These are phyloP conservation scores for Lynx canadensis DNA, from an alignment of 2,113 vertebrate genomes.

Conservation along the genomic window DNA sequence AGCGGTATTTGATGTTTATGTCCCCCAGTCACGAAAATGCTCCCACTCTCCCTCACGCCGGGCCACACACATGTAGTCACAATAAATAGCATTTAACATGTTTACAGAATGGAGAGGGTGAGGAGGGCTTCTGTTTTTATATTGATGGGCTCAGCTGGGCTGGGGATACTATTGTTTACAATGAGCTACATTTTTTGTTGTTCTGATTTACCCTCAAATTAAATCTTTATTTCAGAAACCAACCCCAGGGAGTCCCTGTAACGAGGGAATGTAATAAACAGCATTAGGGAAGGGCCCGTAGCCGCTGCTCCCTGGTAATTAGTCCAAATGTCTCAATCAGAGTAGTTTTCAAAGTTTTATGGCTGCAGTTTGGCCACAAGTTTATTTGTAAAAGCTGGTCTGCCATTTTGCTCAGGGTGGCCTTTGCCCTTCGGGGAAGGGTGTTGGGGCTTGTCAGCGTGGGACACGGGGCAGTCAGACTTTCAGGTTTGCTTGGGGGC, in stretches of 20 bases:
- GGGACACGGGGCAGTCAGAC: background rate
- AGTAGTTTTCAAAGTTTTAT: slow-evolving; percentile 86
- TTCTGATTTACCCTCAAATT: slow-evolving; percentile 88
- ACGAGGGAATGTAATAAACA: slow-evolving; percentile 89
- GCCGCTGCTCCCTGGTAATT: slow-evolving; percentile 83
- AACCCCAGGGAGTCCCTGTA: slow-evolving; percentile 87
- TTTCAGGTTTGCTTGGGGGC: background rate
- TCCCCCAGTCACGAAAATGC: slow-evolving; percentile 91
- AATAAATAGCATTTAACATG: slow-evolving; percentile 95
- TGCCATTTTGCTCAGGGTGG: slow-evolving; percentile 80
- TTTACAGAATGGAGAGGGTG: slow-evolving; percentile 93
- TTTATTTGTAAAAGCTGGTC: slow-evolving; percentile 87
- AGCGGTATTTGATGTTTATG: slow-evolving; percentile 87
- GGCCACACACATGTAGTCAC: slow-evolving; percentile 91
- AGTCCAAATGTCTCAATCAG: slow-evolving; percentile 85
- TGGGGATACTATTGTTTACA: slow-evolving; percentile 90
- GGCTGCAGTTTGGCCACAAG: slow-evolving; percentile 80
- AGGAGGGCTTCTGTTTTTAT: slow-evolving; percentile 90
- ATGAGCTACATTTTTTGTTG: slow-evolving; percentile 90
- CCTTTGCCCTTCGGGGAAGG: slow-evolving; percentile 76
- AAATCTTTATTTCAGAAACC: slow-evolving; percentile 90
- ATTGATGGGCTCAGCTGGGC: slow-evolving; percentile 90
- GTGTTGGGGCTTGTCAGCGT: background rate
- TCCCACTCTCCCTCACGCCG: slow-evolving; percentile 86
- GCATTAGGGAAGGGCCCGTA: slow-evolving; percentile 83